Evolutionary conservation across 2,797 vertebrate species (phyloP).

Genomic region (Leucoraja ocellata): DNA sequence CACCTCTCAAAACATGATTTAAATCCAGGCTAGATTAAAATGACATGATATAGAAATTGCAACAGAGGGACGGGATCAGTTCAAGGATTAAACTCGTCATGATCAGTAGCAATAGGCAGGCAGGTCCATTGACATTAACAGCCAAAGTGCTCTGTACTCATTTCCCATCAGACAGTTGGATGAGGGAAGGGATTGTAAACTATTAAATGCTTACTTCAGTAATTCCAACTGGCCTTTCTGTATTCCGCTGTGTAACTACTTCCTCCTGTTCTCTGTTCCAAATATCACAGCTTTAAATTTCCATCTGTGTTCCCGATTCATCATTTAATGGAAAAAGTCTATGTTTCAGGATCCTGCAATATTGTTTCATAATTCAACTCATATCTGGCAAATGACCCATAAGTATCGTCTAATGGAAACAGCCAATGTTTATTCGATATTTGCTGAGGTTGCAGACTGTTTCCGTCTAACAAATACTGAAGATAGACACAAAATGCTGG

Average conservation of each 20-base stretch:
- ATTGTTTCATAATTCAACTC: background rate
- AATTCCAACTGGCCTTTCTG: background rate
- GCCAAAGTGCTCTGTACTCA: background rate
- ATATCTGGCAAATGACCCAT: background rate
- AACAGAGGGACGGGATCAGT: background rate
- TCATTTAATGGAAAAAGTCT: background rate
- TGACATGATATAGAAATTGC: background rate
- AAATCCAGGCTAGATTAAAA: background rate
- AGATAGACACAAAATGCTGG: too few relatives aligned
- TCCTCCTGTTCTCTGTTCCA: background rate
- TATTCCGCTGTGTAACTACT: background rate
- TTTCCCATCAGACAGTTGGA: background rate
- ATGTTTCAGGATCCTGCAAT: background rate
- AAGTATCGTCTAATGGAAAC: background rate
- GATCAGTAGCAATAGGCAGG: background rate
- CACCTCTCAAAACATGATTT: background rate
- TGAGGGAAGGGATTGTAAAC: background rate
- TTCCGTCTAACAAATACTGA: too few relatives aligned
- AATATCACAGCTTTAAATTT: background rate
- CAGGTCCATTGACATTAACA: background rate
- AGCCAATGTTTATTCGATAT: background rate
- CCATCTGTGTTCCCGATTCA: background rate
- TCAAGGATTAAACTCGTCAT: background rate
- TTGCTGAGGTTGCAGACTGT: background rate
- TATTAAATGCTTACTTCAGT: background rate